Evolutionary conservation across 2,888 invertebrate species (phyloP).

Genomic region (Dryobotodes eremita): DNA sequence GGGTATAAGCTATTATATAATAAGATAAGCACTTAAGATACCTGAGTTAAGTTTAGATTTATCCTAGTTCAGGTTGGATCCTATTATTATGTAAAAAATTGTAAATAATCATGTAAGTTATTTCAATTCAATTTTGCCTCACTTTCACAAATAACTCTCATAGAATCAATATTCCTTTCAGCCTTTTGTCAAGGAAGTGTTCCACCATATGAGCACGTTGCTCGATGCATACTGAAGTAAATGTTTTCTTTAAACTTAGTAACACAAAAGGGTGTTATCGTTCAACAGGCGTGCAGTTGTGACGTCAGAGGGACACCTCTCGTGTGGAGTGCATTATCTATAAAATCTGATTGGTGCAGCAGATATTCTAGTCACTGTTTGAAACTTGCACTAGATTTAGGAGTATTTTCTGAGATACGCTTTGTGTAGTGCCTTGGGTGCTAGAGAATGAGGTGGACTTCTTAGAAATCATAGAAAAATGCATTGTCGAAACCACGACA

Average conservation of each 20-base stretch:
- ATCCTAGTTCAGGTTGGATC: not conserved
- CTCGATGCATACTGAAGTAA: not conserved
- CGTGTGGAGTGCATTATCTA: constrained; percentile 14
- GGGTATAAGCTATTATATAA: no score
- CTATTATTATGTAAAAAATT: no score
- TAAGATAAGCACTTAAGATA: not conserved
- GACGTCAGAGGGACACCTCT: constrained; percentile 6
- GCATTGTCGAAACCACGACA: no score
- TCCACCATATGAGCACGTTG: not conserved
- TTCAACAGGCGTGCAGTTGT: constrained; percentile 2
- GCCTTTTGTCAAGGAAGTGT: not conserved
- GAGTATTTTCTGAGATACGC: no score
- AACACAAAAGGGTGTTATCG: constrained; percentile 14
- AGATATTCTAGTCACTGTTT: not conserved
- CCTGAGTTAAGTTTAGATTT: not conserved
- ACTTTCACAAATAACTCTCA: not conserved
- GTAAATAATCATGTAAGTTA: not conserved
- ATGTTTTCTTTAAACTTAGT: not conserved
- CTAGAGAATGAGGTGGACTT: no score
- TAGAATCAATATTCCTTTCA: not conserved
- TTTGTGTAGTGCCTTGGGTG: no score
- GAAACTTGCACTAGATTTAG: not conserved
- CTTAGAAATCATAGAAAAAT: no score
- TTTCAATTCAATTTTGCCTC: not conserved
- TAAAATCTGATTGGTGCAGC: not conserved